phyloP scores from a whole-genome alignment of 2,113 vertebrate genomes.

The Zonotrichia leucophrys region DNA sequence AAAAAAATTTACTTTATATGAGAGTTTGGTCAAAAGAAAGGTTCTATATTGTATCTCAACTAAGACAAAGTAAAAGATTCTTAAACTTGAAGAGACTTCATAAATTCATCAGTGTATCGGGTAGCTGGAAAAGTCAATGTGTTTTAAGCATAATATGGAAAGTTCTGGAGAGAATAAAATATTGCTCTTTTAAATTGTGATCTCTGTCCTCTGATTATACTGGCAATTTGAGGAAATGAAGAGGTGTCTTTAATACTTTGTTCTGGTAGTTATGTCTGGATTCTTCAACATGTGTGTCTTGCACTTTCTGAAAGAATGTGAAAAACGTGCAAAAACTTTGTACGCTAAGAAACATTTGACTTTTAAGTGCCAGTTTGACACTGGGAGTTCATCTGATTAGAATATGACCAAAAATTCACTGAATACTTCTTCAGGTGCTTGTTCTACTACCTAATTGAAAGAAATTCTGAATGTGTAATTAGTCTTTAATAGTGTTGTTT shows the following conservation, averaged over 20 bases:
- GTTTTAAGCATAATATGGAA: neutral
- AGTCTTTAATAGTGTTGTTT: neutral
- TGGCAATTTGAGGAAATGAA: neutral
- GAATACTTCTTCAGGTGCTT: neutral
- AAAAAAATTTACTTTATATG: neutral
- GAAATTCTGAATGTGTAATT: neutral
- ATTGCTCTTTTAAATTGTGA: neutral
- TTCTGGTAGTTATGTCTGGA: neutral
- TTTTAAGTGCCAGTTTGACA: neutral
- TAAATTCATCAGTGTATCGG: neutral
- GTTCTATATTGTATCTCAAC: neutral
- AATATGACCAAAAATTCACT: neutral
- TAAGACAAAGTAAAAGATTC: neutral
- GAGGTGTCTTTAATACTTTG: neutral
- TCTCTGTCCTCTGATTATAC: neutral
- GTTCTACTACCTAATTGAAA: neutral
- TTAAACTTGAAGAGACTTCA: neutral
- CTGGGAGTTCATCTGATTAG: neutral
- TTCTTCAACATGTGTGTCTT: neutral
- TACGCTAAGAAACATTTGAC: neutral
- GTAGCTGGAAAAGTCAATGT: neutral
- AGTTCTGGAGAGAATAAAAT: conserved; percentile 21
- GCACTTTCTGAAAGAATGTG: neutral
- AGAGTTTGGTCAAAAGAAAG: neutral
- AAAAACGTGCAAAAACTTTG: neutral